Base-by-base conservation (phyloP, 1,140 invertebrate genomes). In the Drosophila rhopaloa region DNA sequence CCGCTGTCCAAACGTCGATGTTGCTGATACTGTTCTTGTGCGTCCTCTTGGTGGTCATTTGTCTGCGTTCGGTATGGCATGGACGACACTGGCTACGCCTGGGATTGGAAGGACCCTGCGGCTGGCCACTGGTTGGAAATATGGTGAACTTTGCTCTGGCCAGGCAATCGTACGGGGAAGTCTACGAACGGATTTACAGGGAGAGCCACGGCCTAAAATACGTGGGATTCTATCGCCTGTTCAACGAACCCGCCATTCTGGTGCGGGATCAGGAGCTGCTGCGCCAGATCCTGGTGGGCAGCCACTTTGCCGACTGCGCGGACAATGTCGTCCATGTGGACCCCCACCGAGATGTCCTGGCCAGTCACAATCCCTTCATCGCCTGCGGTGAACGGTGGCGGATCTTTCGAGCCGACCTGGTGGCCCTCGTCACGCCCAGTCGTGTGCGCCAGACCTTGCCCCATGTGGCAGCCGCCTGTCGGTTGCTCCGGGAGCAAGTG, bases 211-310 rank as follows among this genome's bases (percentile, higher is more conserved):
- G 32, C 2, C 37, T 72, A 40, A 47, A 40, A 7, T 90, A 82
- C 19, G 72, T 90, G 44, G 81, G 67, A 27, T 79, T 90, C 38
- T 90, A 89, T 46, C 81, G 81, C 0, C 27, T 90, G 11, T 84
- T 89, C 19, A 89, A 89, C 54, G 86, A 81, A 11, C 86, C 86
- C 2, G 75, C 84, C 2, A 40, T 90, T 9, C 47, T 90, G 14
- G 16, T 89, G 8, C 68, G 79, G 1, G 72, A 74, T 19, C 63
- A 78, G 43, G 55, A 73, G 27, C 2, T 90, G 51, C 43, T 90
- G 32, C 75, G 75, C 0, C 58, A 65, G 7, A 29, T 80, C 35
- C 62, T 80, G 13, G 13, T 59, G 7, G 77, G 78, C 14, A 29
- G 11, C 0, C 14, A 38, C 35, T 90, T 90, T 29, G 5, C 53